Percentiles rank a stretch among this genome's conserved stretches.
phyloP scores from a whole-genome alignment of 1,140 invertebrate genomes.

The Drosophila albomicans region DNA sequence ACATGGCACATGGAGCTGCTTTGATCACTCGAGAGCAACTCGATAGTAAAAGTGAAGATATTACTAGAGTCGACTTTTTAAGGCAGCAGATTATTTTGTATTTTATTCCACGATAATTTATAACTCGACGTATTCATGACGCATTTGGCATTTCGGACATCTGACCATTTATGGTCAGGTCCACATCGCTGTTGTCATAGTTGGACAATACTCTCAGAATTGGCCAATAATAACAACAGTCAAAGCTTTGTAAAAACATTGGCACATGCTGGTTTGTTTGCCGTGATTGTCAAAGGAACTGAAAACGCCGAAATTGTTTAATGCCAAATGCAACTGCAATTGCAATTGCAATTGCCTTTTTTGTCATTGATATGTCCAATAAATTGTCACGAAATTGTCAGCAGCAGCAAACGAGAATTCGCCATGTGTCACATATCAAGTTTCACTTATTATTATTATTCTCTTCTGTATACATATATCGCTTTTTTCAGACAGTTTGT shows the following conservation, averaged over 20 bases:
- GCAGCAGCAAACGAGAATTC: neutral
- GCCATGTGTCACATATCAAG: conserved; percentile 4
- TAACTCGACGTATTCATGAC: conserved; percentile 25
- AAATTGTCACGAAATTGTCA: conserved; percentile 70
- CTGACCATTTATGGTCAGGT: conserved; percentile 64
- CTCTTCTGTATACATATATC: conserved; percentile 17
- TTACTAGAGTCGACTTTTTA: neutral
- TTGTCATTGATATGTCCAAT: conserved; percentile 70
- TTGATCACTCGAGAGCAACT: neutral
- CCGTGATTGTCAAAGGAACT: conserved; percentile 39
- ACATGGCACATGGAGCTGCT: conserved; percentile 46
- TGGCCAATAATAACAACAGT: conserved; percentile 56
- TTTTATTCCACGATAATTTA: conserved; percentile 28
- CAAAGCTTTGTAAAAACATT: conserved; percentile 39
- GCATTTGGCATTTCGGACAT: conserved; percentile 73
- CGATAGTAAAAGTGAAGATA: conserved; percentile 4
- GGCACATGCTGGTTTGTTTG: conserved; percentile 43
- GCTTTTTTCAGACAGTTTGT: conserved; percentile 7
- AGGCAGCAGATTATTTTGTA: neutral
- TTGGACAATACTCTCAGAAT: conserved; percentile 62
- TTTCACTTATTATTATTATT: conserved; percentile 23
- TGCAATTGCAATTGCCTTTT: conserved; percentile 66
- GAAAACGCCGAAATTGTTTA: conserved; percentile 29
- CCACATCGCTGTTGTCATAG: conserved; percentile 52
- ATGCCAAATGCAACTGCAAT: conserved; percentile 17